phyloP scores from a whole-genome alignment of 2,888 invertebrate species.

The Marronus borbonicus region DNA sequence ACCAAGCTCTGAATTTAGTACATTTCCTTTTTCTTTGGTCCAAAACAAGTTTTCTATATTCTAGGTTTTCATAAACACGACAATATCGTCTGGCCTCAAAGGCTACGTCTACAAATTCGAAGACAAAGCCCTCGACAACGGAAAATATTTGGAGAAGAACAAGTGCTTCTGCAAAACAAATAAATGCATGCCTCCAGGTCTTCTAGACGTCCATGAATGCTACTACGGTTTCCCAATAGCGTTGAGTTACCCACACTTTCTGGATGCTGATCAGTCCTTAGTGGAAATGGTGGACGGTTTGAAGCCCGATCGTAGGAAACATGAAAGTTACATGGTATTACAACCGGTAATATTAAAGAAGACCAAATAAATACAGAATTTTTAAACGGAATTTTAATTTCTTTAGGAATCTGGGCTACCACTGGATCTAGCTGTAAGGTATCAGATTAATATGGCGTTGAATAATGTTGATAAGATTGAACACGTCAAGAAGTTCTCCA shows the following conservation, averaged over 20 bases:
- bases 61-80: conserved; percentile 77
- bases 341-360: conserved; percentile 77
- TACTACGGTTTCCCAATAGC: conserved; percentile 94
- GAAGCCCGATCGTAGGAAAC: conserved; percentile 75
- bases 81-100: conserved; percentile 75
- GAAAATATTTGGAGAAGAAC: conserved; percentile 80
- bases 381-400: conserved; percentile 67
- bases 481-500: conserved; percentile 78
- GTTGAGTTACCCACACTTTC: conserved; percentile 90
- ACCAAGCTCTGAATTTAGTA: too few relatives aligned
- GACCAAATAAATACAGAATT: not conserved
- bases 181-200: conserved; percentile 81
- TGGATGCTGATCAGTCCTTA: conserved; percentile 79
- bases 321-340: conserved; percentile 82
- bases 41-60: conserved; percentile 48
- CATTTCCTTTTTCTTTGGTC: too few relatives aligned
- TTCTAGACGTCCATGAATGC: conserved; percentile 88
- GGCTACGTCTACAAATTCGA: conserved; percentile 84
- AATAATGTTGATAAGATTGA: conserved; percentile 79
- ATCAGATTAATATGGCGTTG: conserved; percentile 91
- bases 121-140: conserved; percentile 85
- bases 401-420: conserved; percentile 81
- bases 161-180: conserved; percentile 87
- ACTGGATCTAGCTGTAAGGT: conserved; percentile 82
- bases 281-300: conserved; percentile 77